Evolutionary conservation across 2,888 invertebrate genomes (phyloP).

Genomic region (Synergus itoensis): DNA sequence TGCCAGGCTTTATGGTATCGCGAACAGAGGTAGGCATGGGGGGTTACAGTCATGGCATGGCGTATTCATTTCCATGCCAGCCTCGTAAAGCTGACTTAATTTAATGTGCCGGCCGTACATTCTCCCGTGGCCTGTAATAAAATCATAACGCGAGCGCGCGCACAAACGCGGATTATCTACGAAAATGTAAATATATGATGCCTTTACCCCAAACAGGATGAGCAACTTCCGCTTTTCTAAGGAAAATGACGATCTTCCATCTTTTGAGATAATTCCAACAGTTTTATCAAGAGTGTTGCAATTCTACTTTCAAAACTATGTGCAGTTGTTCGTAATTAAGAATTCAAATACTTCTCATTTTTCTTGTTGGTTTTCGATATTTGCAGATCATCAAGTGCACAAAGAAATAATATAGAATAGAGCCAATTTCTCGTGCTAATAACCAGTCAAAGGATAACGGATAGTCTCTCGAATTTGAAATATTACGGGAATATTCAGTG

Average conservation of each 20-base stretch:
- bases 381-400: neutral
- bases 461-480: constrained; percentile 47
- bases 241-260: neutral
- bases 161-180: constrained; percentile 49
- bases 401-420: neutral
- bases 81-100: constrained; percentile 74
- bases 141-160: constrained; percentile 51
- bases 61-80: constrained; percentile 72
- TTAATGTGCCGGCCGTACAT: constrained; percentile 65
- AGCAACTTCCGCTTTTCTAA: constrained; percentile 5
- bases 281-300: neutral
- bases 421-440: neutral
- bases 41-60: constrained; percentile 56
- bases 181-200: constrained; percentile 50
- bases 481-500: constrained; percentile 58
- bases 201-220: constrained; percentile 32
- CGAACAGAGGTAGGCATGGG: constrained; percentile 60
- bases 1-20: constrained; percentile 67
- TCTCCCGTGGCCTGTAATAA: constrained; percentile 52
- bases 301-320: neutral
- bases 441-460: neutral
- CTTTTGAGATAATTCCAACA: neutral
- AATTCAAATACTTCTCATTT: neutral
- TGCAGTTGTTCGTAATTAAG: neutral
- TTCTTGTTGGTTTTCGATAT: neutral